A percentile compares a stretch with the other conserved stretches of the same genome.
Conservation (phyloP, 1,140 invertebrate genomes). For the Aphelenchoides besseyi region DNA sequence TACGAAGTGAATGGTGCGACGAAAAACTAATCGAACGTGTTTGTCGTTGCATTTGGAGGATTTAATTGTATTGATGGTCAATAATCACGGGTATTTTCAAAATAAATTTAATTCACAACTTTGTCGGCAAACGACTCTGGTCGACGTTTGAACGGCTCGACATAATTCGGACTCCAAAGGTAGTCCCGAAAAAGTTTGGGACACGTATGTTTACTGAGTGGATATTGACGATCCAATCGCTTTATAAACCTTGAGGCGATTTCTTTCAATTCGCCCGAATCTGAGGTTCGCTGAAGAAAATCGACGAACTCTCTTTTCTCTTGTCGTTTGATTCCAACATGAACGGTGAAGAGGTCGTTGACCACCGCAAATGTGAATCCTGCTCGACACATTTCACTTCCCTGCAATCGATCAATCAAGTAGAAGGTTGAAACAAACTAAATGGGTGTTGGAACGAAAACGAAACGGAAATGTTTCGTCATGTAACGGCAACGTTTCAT, state of each 20-base stretch:
- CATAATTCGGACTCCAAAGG: background rate
- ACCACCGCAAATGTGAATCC: slow-evolving; percentile 21
- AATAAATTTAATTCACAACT: background rate
- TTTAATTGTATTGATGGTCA: background rate
- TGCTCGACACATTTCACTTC: slow-evolving; percentile 18
- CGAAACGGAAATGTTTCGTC: slow-evolving; percentile 34
- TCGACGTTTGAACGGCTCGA: background rate
- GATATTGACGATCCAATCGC: background rate
- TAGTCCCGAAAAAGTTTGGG: background rate
- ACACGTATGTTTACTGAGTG: background rate
- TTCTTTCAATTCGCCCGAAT: slow-evolving; percentile 3
- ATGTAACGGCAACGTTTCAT: slow-evolving; percentile 20
- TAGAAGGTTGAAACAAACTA: background rate
- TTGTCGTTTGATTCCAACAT: slow-evolving; percentile 17
- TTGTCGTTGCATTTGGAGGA: slow-evolving; percentile 5
- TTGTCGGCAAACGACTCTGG: background rate
- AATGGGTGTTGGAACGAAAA: slow-evolving; percentile 30
- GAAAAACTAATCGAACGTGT: background rate
- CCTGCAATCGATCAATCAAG: background rate
- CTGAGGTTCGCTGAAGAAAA: background rate
- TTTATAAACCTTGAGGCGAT: background rate
- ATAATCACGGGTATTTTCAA: background rate
- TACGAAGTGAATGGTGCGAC: background rate
- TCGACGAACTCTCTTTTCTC: background rate
- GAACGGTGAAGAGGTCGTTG: slow-evolving; percentile 33